These are phyloP conservation scores for Beris morrisii DNA, from an alignment of 2,888 invertebrate species.

Conservation along the genomic window DNA sequence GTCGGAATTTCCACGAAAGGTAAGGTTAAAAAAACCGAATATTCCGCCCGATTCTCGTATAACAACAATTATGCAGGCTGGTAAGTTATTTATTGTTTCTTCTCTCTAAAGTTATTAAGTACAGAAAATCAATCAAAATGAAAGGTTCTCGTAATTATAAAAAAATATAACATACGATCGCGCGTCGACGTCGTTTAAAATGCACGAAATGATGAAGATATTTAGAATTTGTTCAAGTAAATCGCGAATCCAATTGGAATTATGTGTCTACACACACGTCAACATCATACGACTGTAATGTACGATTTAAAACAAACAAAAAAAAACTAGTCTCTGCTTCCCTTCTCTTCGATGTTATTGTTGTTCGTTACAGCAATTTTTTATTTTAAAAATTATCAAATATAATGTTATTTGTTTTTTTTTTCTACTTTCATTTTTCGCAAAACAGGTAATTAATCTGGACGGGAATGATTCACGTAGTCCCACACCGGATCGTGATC, in stretches of 20 bases:
- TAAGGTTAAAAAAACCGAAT: slow-evolving; percentile 48
- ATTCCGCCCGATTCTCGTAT: slow-evolving; percentile 52
- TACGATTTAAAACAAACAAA: slow-evolving; percentile 30
- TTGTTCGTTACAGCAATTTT: slow-evolving; percentile 23
- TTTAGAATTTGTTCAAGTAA: slow-evolving; percentile 10
- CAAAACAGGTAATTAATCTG: slow-evolving; percentile 51
- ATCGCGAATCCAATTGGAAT: slow-evolving; percentile 3
- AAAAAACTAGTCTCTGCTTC: not conserved
- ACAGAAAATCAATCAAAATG: slow-evolving; percentile 41
- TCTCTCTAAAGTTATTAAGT: slow-evolving; percentile 30
- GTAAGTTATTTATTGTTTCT: slow-evolving; percentile 50
- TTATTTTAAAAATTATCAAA: slow-evolving; percentile 6
- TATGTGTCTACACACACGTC: slow-evolving; percentile 52
- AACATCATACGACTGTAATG: slow-evolving; percentile 50
- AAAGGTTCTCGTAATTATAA: slow-evolving; percentile 40
- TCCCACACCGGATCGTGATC: slow-evolving; percentile 59
- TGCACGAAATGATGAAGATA: slow-evolving; percentile 43
- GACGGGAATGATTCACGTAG: slow-evolving; percentile 62
- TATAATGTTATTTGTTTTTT: slow-evolving; percentile 22
- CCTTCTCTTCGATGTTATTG: slow-evolving; percentile 1
- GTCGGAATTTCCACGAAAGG: slow-evolving; percentile 46
- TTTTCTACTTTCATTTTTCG: slow-evolving; percentile 9
- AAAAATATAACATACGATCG: slow-evolving; percentile 41
- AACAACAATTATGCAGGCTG: slow-evolving; percentile 55
- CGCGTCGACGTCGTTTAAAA: slow-evolving; percentile 32